Evolutionary conservation across 2,888 invertebrate genomes (phyloP).

Genomic region (Aleiodes alternator): DNA sequence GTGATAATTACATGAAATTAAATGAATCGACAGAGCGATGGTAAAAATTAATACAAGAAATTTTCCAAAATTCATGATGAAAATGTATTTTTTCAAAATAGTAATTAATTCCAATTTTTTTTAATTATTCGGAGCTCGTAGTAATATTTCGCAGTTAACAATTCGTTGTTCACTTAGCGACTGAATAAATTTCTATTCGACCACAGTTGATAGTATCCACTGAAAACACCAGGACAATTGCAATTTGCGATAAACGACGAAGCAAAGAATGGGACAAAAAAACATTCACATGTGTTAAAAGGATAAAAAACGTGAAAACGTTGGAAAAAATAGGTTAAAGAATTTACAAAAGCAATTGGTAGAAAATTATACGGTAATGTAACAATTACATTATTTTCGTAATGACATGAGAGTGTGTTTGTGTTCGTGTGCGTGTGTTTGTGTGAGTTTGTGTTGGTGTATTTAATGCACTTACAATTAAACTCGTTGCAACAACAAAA

Average conservation of each 20-base stretch:
- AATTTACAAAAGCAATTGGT: background rate
- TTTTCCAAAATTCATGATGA: slow-evolving; percentile 5
- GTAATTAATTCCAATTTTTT: too few relatives aligned
- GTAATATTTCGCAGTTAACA: background rate
- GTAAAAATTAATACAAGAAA: background rate
- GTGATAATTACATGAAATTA: slow-evolving; percentile 8
- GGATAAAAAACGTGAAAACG: too few relatives aligned
- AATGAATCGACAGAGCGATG: background rate
- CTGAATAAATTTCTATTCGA: slow-evolving; percentile 6
- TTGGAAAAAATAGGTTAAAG: too few relatives aligned
- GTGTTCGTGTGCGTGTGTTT: too few relatives aligned
- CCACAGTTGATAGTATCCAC: too few relatives aligned
- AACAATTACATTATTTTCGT: background rate
- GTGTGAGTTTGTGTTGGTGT: too few relatives aligned
- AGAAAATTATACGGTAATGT: slow-evolving; percentile 5
- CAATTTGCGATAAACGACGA: too few relatives aligned
- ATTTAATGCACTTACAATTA: background rate
- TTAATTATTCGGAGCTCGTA: background rate
- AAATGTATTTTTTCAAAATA: too few relatives aligned
- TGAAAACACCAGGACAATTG: too few relatives aligned
- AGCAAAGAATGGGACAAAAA: too few relatives aligned
- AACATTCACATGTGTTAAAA: too few relatives aligned
- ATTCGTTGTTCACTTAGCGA: background rate
- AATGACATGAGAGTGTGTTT: background rate
- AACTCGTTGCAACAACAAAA: background rate